These are phyloP conservation scores for Paratilapia polleni DNA, from an alignment of 2,113 vertebrate species.

Conservation along the genomic window DNA sequence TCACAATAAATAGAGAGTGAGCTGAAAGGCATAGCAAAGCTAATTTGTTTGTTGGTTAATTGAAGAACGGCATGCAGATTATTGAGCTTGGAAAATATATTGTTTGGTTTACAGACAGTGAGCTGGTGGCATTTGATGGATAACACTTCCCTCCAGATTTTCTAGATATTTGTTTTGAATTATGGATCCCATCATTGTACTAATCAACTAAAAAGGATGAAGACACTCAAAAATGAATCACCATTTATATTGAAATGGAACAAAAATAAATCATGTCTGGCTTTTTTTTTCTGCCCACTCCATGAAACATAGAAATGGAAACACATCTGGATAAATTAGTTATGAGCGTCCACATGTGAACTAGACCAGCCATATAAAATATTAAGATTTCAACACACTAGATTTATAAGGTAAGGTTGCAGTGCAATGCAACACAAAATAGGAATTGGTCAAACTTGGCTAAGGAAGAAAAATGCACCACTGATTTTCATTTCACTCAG, in stretches of 20 bases:
- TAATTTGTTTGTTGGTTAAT: slow-evolving; percentile 56
- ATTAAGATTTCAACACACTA: slow-evolving; percentile 67
- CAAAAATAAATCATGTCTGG: slow-evolving; percentile 26
- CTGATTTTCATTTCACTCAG: slow-evolving; percentile 39
- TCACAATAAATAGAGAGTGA: slow-evolving; percentile 36
- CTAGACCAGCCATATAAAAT: slow-evolving; percentile 59
- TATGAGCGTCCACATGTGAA: slow-evolving; percentile 66
- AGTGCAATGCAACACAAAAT: slow-evolving; percentile 22
- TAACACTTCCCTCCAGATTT: slow-evolving; percentile 21
- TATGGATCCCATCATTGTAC: slow-evolving; percentile 5
- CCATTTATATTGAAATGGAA: slow-evolving; percentile 14
- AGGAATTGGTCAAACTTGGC: slow-evolving; percentile 21
- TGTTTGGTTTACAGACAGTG: slow-evolving; percentile 29
- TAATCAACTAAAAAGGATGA: slow-evolving; percentile 17
- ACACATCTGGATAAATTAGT: slow-evolving; percentile 70
- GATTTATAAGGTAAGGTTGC: slow-evolving; percentile 49
- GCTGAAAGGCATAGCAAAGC: slow-evolving; percentile 48
- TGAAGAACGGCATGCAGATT: slow-evolving; percentile 27
- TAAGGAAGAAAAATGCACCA: slow-evolving; percentile 46
- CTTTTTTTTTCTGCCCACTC: slow-evolving; percentile 9
- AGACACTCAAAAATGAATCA: slow-evolving; percentile 1
- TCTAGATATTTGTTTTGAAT: slow-evolving; percentile 36
- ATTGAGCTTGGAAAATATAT: slow-evolving; percentile 30
- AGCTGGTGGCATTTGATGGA: slow-evolving; percentile 30
- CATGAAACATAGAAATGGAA: slow-evolving; percentile 18